Base-by-base conservation (phyloP, 2,113 vertebrate genomes). In the Dermatemys mawii region DNA sequence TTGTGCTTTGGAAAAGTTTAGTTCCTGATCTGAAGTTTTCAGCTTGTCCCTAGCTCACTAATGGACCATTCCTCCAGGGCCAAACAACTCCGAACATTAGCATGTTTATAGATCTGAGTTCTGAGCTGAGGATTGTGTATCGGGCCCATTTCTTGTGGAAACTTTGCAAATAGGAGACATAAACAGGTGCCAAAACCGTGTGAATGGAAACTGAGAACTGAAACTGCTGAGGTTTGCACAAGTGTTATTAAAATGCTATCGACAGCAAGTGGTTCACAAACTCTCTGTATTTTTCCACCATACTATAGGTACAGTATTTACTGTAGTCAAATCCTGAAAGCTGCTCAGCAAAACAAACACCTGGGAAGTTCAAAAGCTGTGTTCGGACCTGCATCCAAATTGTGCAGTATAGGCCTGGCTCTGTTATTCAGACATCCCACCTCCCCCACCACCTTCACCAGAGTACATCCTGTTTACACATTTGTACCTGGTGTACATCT, bases 141-240 rank as follows among this genome's bases (percentile, higher is more conserved):
- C 79, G 0, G 53, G 2, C 89, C 93, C 81, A 70, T 79, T 54
- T 81, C 55, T 44, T 1, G 86, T 80, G 75, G 70, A 46, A 93
- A 89, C 55, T 93, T 90, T 4, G 46, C 81, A 83, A 63, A 49
- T 41, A 83, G 93, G 86, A 96, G 94, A 84, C 46, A 67, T 87
- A 63, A 3, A 75, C 70, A 35, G 88, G 84, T 84, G 93, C 84
- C 84, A 93, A 95, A 84, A 1, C 78, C 81, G 5, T 76, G 88
- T 55, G 92, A 85, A 91, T 85, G 94, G 88, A 95, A 97, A 96
- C 89, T 53, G 38, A 85, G 76, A 93, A 90, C 12, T 86, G 92
- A 93, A 97, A 96, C 78, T 97, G 95, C 91, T 96, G 93, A 96
- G 85, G 78, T 93, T 90, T 89, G 90, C 93, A 87, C 3, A 0